Evolutionary conservation across 2,113 vertebrate species (phyloP).

Genomic region (Ciconia maguari): DNA sequence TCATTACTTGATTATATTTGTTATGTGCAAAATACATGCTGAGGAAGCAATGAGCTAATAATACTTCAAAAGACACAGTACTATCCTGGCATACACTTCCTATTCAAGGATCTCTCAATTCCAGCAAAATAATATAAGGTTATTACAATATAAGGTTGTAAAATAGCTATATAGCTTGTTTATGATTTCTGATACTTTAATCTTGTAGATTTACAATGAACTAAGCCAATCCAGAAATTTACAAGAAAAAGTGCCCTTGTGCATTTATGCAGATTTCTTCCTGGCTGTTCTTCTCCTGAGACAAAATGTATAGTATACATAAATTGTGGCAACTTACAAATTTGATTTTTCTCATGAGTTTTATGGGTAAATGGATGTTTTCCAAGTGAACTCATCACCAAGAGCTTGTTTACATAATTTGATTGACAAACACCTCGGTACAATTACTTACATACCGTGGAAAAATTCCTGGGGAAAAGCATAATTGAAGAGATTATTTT

Average conservation of each 20-base stretch:
- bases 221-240: neutral
- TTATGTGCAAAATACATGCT: neutral
- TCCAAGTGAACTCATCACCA: neutral
- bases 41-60: neutral
- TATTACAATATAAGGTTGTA: neutral
- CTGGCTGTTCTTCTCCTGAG: neutral
- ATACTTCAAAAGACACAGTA: neutral
- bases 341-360: neutral
- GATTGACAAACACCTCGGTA: neutral
- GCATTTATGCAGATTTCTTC: neutral
- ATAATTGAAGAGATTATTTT: conserved; percentile 29
- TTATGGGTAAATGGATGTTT: neutral
- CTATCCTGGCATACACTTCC: neutral
- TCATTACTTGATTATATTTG: neutral
- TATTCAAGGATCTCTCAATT: neutral
- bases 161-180: neutral
- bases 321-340: neutral
- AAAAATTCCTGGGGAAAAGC: conserved; percentile 1
- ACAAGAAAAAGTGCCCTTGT: neutral
- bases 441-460: neutral
- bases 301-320: neutral
- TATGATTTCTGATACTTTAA: neutral
- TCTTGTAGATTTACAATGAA: neutral
- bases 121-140: neutral
- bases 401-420: neutral